phyloP scores from a whole-genome alignment of 2,888 invertebrate genomes.

The Lobophora halterata region DNA sequence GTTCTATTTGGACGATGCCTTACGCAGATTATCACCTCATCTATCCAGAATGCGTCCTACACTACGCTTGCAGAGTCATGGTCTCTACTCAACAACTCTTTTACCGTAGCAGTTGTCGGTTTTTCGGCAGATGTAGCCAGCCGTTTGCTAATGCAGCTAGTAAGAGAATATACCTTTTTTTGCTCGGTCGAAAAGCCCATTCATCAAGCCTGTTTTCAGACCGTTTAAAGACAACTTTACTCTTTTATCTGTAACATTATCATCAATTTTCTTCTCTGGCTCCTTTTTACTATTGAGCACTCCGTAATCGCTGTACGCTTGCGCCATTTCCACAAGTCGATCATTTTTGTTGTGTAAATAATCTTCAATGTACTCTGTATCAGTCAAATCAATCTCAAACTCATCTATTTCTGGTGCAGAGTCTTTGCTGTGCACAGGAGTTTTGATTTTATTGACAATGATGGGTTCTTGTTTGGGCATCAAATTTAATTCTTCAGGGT shows the following conservation, averaged over 20 bases:
- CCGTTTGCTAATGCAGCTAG: too few relatives aligned
- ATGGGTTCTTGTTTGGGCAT: slow-evolving; percentile 45
- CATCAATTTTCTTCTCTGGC: slow-evolving; percentile 34
- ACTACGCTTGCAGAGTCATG: too few relatives aligned
- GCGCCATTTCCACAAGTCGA: slow-evolving; percentile 53
- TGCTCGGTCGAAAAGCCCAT: slow-evolving; percentile 26
- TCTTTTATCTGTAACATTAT: slow-evolving; percentile 32
- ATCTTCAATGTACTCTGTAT: slow-evolving; percentile 58
- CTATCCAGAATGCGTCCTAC: too few relatives aligned
- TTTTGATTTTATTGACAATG: slow-evolving; percentile 6
- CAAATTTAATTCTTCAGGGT: slow-evolving; percentile 57
- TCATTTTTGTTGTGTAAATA: slow-evolving; percentile 51
- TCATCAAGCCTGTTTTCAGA: slow-evolving; percentile 19
- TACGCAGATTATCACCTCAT: too few relatives aligned
- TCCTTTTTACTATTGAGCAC: slow-evolving; percentile 55
- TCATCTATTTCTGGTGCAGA: slow-evolving; percentile 29
- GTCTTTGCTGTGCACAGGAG: slow-evolving; percentile 28
- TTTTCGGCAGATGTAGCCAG: too few relatives aligned
- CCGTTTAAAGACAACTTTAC: slow-evolving; percentile 29
- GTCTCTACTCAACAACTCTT: too few relatives aligned
- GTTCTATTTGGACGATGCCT: too few relatives aligned
- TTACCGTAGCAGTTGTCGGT: too few relatives aligned
- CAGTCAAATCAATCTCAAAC: slow-evolving; percentile 35
- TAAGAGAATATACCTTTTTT: slow-evolving; percentile 35
- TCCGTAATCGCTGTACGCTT: slow-evolving; percentile 73